These are phyloP conservation scores for Channa argus DNA, from an alignment of 2,113 vertebrate species.

Conservation along the genomic window DNA sequence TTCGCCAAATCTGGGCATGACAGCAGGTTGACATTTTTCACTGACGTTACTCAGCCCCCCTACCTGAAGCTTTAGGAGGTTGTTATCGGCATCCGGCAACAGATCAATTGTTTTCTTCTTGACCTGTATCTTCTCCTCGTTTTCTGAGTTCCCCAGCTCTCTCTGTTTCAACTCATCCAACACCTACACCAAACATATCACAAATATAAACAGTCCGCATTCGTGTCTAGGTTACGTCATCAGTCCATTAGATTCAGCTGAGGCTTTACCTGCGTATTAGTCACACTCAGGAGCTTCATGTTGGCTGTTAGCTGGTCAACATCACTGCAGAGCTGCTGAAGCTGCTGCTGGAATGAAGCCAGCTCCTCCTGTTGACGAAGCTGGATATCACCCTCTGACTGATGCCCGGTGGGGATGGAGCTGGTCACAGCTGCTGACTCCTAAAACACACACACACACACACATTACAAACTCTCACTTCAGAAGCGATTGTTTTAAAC, in stretches of 20 bases:
- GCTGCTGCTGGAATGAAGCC: slow-evolving; percentile 77
- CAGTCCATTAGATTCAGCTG: not conserved
- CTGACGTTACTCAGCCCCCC: not conserved
- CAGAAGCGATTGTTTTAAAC: not conserved
- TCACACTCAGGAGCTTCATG: slow-evolving; percentile 82
- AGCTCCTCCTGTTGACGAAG: slow-evolving; percentile 85
- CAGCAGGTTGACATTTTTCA: no score
- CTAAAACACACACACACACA: slow-evolving; percentile 38
- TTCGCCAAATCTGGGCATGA: no score
- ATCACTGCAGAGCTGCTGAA: slow-evolving; percentile 81
- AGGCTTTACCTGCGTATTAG: slow-evolving; percentile 80
- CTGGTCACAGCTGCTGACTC: slow-evolving; percentile 72
- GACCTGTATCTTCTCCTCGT: slow-evolving; percentile 81
- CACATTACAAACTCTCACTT: not conserved
- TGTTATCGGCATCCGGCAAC: slow-evolving; percentile 86
- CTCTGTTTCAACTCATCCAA: slow-evolving; percentile 83
- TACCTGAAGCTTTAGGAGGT: slow-evolving; percentile 90
- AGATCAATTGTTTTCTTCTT: slow-evolving; percentile 87
- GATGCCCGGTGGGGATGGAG: slow-evolving; percentile 62
- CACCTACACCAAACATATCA: slow-evolving; percentile 71
- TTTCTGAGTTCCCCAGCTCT: slow-evolving; percentile 76
- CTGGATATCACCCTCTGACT: slow-evolving; percentile 81
- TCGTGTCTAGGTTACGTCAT: not conserved
- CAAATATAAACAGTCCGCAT: not conserved
- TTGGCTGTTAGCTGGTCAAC: slow-evolving; percentile 81